Percentiles rank a stretch among this genome's conserved stretches.
Evolutionary conservation across 2,113 vertebrate genomes (phyloP).

Genomic region (Vicugna pacos): DNA sequence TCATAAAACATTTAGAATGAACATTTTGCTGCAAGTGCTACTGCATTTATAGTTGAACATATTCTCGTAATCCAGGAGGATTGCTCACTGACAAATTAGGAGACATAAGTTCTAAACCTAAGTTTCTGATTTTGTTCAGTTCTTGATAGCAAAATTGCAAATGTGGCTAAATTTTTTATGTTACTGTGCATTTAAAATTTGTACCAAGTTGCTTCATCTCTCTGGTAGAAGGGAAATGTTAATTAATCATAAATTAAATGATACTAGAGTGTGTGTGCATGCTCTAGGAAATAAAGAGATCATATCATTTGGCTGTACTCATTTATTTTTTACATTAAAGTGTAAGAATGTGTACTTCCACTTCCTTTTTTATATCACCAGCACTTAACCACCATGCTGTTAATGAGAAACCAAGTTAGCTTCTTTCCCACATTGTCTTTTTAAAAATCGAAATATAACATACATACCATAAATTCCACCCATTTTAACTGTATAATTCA

Average conservation of each 20-base stretch:
- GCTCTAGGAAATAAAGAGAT: background rate
- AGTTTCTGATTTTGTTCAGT: background rate
- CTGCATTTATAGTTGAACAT: background rate
- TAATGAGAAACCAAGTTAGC: background rate
- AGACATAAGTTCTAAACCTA: background rate
- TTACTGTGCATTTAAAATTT: background rate
- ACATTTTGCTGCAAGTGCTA: too few relatives aligned
- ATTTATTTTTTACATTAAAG: slow-evolving; percentile 29
- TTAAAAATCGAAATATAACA: background rate
- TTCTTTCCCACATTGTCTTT: background rate
- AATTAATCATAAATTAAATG: slow-evolving; percentile 23
- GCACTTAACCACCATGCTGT: background rate
- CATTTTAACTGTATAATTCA: background rate
- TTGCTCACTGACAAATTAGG: background rate
- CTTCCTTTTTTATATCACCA: background rate
- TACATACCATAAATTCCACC: background rate
- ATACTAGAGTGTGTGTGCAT: background rate
- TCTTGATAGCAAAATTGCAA: slow-evolving; percentile 20
- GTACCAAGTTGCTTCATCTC: background rate
- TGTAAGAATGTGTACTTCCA: background rate
- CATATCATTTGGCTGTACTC: background rate
- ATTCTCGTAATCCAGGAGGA: background rate
- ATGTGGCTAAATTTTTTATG: background rate
- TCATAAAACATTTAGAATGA: too few relatives aligned
- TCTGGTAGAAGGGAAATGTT: background rate